Evolutionary conservation across 2,888 invertebrate genomes (phyloP).

Genomic region (Brachyptera putata): DNA sequence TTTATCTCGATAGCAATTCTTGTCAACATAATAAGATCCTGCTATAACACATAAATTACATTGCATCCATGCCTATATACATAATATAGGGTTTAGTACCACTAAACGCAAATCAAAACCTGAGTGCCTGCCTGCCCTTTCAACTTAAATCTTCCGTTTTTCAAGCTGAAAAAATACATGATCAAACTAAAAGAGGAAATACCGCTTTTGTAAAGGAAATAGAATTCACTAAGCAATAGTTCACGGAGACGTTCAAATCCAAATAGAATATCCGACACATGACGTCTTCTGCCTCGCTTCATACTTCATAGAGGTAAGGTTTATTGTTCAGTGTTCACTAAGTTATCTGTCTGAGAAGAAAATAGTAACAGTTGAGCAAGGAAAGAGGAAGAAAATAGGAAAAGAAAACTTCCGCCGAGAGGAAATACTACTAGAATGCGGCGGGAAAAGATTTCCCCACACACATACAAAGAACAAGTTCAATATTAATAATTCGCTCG

Average conservation of each 20-base stretch:
- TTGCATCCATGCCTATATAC: slow-evolving; percentile 1
- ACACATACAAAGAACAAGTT: slow-evolving; percentile 31
- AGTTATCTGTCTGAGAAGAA: slow-evolving; percentile 17
- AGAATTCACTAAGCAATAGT: too few relatives aligned
- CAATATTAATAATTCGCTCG: slow-evolving; percentile 34
- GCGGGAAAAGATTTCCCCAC: slow-evolving; percentile 27
- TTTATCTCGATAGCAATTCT: slow-evolving; percentile 9
- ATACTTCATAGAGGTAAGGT: not conserved
- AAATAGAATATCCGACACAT: too few relatives aligned
- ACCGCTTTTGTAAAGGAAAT: not conserved
- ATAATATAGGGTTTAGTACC: not conserved
- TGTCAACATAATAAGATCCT: slow-evolving; percentile 20
- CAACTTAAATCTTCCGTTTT: not conserved
- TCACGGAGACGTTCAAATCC: too few relatives aligned
- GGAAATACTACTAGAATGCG: slow-evolving; percentile 7
- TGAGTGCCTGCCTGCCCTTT: not conserved
- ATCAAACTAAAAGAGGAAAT: not conserved
- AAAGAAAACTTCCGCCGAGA: not conserved
- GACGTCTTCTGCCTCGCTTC: too few relatives aligned
- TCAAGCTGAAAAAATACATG: slow-evolving; percentile 5
- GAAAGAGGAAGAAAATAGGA: not conserved
- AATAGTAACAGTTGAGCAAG: slow-evolving; percentile 10
- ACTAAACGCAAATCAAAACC: slow-evolving; percentile 9
- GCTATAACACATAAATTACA: slow-evolving; percentile 10
- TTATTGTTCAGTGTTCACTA: not conserved